Conservation (phyloP, 2,888 invertebrate species). For the Charanyca ferruginea region DNA sequence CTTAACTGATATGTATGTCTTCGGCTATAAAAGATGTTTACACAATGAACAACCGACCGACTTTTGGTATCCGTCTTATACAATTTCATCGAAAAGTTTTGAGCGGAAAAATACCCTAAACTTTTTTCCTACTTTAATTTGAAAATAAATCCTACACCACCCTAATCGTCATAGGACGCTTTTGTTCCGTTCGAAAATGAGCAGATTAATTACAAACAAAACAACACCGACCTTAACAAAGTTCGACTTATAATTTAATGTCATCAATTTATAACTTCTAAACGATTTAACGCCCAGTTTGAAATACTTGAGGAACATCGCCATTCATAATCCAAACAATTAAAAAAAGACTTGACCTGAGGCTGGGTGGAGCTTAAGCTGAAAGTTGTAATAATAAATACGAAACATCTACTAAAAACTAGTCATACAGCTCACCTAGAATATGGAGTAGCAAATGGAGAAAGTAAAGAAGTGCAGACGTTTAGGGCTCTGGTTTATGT, state of each 20-base stretch:
- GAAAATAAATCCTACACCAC: slow-evolving; percentile 12
- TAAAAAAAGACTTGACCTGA: slow-evolving; percentile 12
- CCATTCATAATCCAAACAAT: slow-evolving; percentile 19
- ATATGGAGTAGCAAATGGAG: too few species aligned
- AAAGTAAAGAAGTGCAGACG: too few species aligned
- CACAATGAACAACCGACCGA: background rate
- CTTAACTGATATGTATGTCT: too few species aligned
- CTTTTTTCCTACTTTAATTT: slow-evolving; percentile 14
- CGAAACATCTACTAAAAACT: background rate
- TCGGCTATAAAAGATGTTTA: background rate
- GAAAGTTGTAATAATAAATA: slow-evolving; percentile 1
- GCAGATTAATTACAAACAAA: slow-evolving; percentile 28
- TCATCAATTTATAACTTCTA: slow-evolving; percentile 25
- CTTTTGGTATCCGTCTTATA: slow-evolving; percentile 3
- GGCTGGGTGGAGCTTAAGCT: too few species aligned
- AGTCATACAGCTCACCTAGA: too few species aligned
- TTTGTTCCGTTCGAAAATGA: slow-evolving; percentile 5
- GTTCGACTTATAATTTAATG: slow-evolving; percentile 24
- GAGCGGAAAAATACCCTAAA: slow-evolving; percentile 13
- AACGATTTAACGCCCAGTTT: slow-evolving; percentile 7
- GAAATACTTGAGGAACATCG: slow-evolving; percentile 10
- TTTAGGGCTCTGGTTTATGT: too few species aligned
- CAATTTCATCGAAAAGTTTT: slow-evolving; percentile 9
- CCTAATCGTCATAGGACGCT: background rate
- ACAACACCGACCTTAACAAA: slow-evolving; percentile 17